Percentiles rank a stretch among this genome's conserved stretches.
Evolutionary conservation across 1,140 invertebrate genomes (phyloP).

Genomic region (Olivierus martensii): DNA sequence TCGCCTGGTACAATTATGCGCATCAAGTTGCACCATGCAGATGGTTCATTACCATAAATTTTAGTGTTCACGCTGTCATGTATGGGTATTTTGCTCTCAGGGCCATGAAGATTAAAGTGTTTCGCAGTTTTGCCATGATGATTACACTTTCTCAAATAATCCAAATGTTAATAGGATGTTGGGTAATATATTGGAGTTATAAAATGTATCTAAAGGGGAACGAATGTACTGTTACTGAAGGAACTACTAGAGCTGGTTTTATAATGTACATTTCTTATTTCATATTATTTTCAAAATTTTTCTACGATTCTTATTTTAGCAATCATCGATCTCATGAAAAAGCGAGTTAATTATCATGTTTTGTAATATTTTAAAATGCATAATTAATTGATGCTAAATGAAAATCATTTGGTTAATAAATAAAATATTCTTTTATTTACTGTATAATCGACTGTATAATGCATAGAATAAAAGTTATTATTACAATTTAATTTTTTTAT

Average conservation of each 20-base stretch:
- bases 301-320: conserved; percentile 60
- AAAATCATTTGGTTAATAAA: too few relatives aligned
- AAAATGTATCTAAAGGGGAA: conserved; percentile 28
- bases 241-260: conserved; percentile 30
- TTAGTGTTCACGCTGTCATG: conserved; percentile 94
- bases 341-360: too few relatives aligned
- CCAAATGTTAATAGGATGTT: conserved; percentile 90
- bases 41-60: conserved; percentile 99
- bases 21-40: conserved; percentile 89
- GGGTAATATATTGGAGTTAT: conserved; percentile 72
- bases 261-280: conserved; percentile 57
- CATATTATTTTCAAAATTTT: conserved; percentile 76
- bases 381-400: too few relatives aligned
- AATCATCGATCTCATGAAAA: conserved; percentile 1
- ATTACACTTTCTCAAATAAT: conserved; percentile 82
- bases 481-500: too few relatives aligned
- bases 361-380: too few relatives aligned
- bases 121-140: conserved; percentile 67
- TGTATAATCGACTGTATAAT: too few relatives aligned
- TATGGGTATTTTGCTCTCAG: conserved; percentile 90
- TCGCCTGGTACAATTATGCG: conserved; percentile 94
- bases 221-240: conserved; percentile 29
- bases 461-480: too few relatives aligned
- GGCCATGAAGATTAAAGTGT: conserved; percentile 72
- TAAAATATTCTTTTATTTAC: too few relatives aligned